Evolutionary conservation across 1,140 invertebrate species (phyloP).

Genomic region (Drosophila neocordata): DNA sequence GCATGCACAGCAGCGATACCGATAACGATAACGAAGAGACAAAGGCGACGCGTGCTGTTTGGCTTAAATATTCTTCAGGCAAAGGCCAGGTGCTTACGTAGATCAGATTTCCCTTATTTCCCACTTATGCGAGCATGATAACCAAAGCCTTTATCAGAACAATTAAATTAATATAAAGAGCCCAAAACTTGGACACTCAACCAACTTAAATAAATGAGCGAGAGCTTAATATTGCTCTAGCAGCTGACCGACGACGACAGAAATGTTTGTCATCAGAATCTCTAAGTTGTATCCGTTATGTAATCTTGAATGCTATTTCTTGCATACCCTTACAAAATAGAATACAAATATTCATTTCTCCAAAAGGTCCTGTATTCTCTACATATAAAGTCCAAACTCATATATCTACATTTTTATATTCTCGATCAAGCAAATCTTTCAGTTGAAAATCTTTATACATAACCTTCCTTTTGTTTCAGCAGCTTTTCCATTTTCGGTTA

Average conservation of each 20-base stretch:
- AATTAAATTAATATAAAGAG: conserved; percentile 27
- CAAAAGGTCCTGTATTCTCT: too few relatives aligned
- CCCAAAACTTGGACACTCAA: not conserved
- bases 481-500: too few relatives aligned
- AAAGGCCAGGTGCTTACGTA: conserved; percentile 18
- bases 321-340: not conserved
- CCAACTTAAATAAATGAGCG: not conserved
- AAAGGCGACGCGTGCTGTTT: conserved; percentile 16
- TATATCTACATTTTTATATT: too few relatives aligned
- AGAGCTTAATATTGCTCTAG: not conserved
- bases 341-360: not conserved
- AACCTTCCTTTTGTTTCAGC: too few relatives aligned
- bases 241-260: conserved; percentile 4
- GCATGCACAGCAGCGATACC: conserved; percentile 12
- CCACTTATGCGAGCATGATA: not conserved
- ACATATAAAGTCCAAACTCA: too few relatives aligned
- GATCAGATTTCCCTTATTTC: conserved; percentile 20
- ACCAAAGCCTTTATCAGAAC: conserved; percentile 28
- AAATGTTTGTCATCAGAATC: not conserved
- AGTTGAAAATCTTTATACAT: too few relatives aligned
- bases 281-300: conserved; percentile 25
- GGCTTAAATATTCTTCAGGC: not conserved
- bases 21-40: conserved; percentile 15
- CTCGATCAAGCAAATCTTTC: too few relatives aligned
- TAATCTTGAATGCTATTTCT: not conserved